A percentile compares a stretch with the other conserved stretches of the same genome.
phyloP scores from a whole-genome alignment of 1,140 invertebrate species.

The Caenorhabditis tropicalis region DNA sequence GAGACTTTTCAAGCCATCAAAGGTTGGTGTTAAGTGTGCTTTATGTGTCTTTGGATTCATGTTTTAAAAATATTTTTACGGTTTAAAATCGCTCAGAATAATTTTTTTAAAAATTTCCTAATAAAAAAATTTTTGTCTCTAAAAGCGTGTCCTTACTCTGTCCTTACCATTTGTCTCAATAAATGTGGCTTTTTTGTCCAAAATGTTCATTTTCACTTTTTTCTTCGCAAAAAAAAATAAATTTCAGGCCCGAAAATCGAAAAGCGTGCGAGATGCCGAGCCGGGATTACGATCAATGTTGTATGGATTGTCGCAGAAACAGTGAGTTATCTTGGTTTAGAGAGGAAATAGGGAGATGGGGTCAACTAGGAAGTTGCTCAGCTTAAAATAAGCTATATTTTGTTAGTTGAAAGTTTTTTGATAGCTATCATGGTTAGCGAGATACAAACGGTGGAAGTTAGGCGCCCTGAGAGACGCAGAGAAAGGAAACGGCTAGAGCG shows the following conservation, averaged over 20 bases:
- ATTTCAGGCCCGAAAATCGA: slow-evolving; percentile 45
- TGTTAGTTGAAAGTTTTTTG: not conserved
- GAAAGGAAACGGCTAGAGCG: no score
- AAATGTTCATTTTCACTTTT: not conserved
- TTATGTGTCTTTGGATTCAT: no score
- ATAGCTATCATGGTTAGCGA: not conserved
- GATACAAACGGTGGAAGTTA: not conserved
- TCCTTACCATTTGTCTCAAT: not conserved
- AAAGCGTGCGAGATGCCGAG: slow-evolving; percentile 32
- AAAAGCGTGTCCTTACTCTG: no score
- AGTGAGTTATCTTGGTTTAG: slow-evolving; percentile 2
- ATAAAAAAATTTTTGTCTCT: no score
- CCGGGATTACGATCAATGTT: slow-evolving; percentile 57
- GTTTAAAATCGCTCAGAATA: no score
- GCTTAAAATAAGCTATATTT: not conserved
- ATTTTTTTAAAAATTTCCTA: no score
- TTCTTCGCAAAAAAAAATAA: not conserved
- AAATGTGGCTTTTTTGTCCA: not conserved
- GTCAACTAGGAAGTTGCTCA: not conserved
- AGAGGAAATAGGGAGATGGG: not conserved
- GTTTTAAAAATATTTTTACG: no score
- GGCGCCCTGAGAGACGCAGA: no score
- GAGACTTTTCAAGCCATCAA: not conserved
- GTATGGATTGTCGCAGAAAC: slow-evolving; percentile 52
- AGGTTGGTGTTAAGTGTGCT: not conserved